phyloP scores from a whole-genome alignment of 2,797 vertebrate species.

The Adrianichthys oophorus region DNA sequence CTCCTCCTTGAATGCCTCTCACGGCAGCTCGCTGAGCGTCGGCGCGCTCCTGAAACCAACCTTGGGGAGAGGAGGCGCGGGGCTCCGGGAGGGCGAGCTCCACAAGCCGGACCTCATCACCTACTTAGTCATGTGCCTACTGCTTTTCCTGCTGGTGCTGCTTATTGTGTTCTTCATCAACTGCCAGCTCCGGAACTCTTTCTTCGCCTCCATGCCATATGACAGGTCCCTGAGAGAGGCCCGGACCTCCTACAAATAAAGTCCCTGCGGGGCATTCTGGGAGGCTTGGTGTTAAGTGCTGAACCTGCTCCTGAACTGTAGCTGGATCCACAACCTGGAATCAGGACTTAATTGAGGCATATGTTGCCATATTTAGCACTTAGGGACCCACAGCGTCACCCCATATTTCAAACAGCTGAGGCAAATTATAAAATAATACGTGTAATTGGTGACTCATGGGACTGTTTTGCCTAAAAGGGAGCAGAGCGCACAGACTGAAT shows the following conservation, averaged over 20 bases:
- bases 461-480: constrained; percentile 4
- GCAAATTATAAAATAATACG: constrained; percentile 16
- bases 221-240: constrained; percentile 95
- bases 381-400: background rate
- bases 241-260: constrained; percentile 90
- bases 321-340: constrained; percentile 16
- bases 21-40: constrained; percentile 86
- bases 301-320: constrained; percentile 17
- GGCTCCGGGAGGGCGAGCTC: constrained; percentile 87
- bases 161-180: constrained; percentile 97
- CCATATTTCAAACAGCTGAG: background rate
- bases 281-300: constrained; percentile 10
- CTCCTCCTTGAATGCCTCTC: constrained; percentile 85
- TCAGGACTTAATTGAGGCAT: constrained; percentile 5
- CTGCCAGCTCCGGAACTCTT: constrained; percentile 96
- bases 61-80: constrained; percentile 64
- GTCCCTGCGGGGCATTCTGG: background rate
- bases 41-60: constrained; percentile 89
- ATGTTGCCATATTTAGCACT: constrained; percentile 4
- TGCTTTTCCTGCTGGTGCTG: constrained; percentile 90
- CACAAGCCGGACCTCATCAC: constrained; percentile 93
- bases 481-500: background rate
- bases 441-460: constrained; percentile 16
- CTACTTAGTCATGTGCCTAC: constrained; percentile 93
- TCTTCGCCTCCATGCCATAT: constrained; percentile 95